Evolutionary conservation across 2,113 vertebrate species (phyloP), one percentile per base, ranked within the genome.

Genomic region (Percina caprodes): DNA sequence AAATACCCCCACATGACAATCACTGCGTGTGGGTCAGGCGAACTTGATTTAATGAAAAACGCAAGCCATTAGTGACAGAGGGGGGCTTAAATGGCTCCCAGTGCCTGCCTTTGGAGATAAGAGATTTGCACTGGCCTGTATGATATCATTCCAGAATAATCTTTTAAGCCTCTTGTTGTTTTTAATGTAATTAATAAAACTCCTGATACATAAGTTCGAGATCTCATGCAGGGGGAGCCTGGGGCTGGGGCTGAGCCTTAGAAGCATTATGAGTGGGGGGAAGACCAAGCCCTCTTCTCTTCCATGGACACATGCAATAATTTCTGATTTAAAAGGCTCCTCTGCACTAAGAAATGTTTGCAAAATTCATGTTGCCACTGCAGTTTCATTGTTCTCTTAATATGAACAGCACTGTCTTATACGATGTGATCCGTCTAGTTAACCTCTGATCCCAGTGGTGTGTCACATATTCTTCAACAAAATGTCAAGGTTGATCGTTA

Each of bases 111-210:
- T 89, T 84, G 59, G 65, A 91, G 82, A 91, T 84, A 83, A 80
- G 80, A 88, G 92, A 91, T 89, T 90, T 89, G 77, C 52, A 45
- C 72, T 84, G 16, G 66, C 51, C 66, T 85, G 67, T 77, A 91
- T 87, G 83, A 91, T 92, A 94, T 94, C 89, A 86, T 80, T 88
- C 72, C 79, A 78, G 68, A 92, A 85, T 91, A 94, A 93, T 91
- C 92, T 86, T 80, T 91, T 91, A 94, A 94, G 87, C 92, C 91
- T 92, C 90, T 91, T 92, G 92, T 94, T 88, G 83, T 91, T 92
- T 92, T 92, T 93, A 92, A 88, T 88, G 88, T 93, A 92, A 95
- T 94, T 94, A 93, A 93, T 84, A 89, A 87, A 93, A 91, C 39
- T 78, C 83, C 63, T 1, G 3, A 81, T 85, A 70, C 45, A 82